Percentiles rank a stretch among this genome's conserved stretches.
phyloP scores from a whole-genome alignment of 2,888 invertebrate species.

The Tetheella fluctuosa region DNA sequence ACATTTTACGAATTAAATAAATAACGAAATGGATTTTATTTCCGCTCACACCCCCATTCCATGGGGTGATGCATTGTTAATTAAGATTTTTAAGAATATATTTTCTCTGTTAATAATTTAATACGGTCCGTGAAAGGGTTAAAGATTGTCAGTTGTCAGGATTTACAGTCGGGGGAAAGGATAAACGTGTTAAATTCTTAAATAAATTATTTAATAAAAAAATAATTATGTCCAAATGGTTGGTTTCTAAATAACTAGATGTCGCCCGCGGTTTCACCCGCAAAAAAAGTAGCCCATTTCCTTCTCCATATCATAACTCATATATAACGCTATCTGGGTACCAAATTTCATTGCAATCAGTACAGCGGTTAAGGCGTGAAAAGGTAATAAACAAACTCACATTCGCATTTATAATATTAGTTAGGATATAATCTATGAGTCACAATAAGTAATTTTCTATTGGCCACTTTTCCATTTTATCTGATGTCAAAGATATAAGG shows the following conservation, averaged over 20 bases:
- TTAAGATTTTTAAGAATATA: slow-evolving; percentile 74
- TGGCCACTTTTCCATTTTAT: too few relatives aligned
- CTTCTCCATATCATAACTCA: too few relatives aligned
- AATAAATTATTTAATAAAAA: slow-evolving; percentile 40
- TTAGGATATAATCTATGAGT: background rate
- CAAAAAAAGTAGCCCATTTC: too few relatives aligned
- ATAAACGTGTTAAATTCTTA: slow-evolving; percentile 55
- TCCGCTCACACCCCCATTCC: slow-evolving; percentile 46
- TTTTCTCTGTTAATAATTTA: slow-evolving; percentile 69
- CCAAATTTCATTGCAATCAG: too few relatives aligned
- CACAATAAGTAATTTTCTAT: background rate
- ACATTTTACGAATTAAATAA: slow-evolving; percentile 25
- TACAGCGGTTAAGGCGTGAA: too few relatives aligned
- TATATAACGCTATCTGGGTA: too few relatives aligned
- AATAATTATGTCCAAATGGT: slow-evolving; percentile 1
- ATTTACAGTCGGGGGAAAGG: slow-evolving; percentile 59
- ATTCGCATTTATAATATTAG: too few relatives aligned
- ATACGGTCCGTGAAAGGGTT: slow-evolving; percentile 67
- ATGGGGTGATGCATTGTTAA: slow-evolving; percentile 59
- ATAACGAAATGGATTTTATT: slow-evolving; percentile 47
- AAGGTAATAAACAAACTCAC: too few relatives aligned
- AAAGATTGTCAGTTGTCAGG: slow-evolving; percentile 74
- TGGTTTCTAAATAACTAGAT: background rate
- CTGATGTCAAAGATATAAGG: too few relatives aligned
- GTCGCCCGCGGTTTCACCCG: too few relatives aligned